These are phyloP conservation scores for Lasiommata megera DNA, from an alignment of 2,888 invertebrate species.

Conservation along the genomic window DNA sequence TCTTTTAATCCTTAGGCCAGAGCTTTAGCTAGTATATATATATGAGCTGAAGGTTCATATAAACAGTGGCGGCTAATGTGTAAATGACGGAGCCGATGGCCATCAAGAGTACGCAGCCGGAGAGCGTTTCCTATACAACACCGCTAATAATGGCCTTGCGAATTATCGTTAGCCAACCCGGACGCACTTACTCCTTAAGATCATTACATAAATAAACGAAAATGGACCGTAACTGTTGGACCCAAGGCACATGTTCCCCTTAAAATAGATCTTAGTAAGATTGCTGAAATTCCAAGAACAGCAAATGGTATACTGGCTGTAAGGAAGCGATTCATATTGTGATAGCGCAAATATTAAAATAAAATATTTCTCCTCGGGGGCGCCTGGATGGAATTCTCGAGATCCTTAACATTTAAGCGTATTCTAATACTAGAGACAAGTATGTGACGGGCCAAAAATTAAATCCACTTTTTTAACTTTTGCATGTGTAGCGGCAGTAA, in stretches of 20 bases:
- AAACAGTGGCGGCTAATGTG: conserved; percentile 23
- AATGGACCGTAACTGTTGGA: conserved; percentile 14
- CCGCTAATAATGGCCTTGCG: conserved; percentile 43
- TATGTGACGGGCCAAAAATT: too few relatives aligned
- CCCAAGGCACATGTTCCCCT: conserved; percentile 19
- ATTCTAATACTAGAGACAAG: too few relatives aligned
- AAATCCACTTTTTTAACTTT: too few relatives aligned
- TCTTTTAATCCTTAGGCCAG: too few relatives aligned
- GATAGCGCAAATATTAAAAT: conserved; percentile 30
- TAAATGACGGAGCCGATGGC: conserved; percentile 32
- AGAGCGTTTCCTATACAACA: conserved; percentile 42
- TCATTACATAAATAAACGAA: conserved; percentile 15
- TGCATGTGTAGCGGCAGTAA: too few relatives aligned
- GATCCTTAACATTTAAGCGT: background rate
- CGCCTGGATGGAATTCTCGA: conserved; percentile 1
- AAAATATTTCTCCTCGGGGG: conserved; percentile 16
- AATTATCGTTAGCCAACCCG: conserved; percentile 43
- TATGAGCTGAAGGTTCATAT: conserved; percentile 1
- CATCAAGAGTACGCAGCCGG: conserved; percentile 36
- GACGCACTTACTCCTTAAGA: conserved; percentile 26
- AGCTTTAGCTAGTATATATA: background rate
- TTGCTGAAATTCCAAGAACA: conserved; percentile 29
- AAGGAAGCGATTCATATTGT: conserved; percentile 31
- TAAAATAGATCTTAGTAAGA: conserved; percentile 2
- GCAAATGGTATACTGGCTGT: conserved; percentile 29